Evolutionary conservation across 2,888 invertebrate genomes (phyloP), one percentile per base, ranked within the genome.

Genomic region (Synanthedon andrenaeformis): DNA sequence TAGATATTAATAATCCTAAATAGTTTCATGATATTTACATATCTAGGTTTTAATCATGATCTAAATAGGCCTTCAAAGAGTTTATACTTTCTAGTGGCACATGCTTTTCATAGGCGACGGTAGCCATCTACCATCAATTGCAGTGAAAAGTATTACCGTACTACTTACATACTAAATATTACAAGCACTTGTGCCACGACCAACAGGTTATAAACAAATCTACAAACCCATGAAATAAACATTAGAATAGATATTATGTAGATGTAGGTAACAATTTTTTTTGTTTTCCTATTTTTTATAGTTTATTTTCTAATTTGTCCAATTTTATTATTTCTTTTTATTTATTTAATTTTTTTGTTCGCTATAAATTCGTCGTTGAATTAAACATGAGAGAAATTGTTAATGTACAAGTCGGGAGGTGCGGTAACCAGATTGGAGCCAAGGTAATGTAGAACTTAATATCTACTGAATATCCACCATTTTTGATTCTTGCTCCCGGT

Each of bases 381-480:
- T 51, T 62, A 65, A 85, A 70, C 64, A 94, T 94, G 94, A 90
- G 94, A 79, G 94, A 94, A 89, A 94, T 94, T 64, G 93, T 94
- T 53, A 93, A 94, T 74, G 82, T 94, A 59, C 94, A 94, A 79
- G 93, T 82, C 41, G 86, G 86, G 5, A 71, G 81, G 57, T 85
- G 85, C 51, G 86, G 86, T 3, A 86, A 86, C 89, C 94, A 94
- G 79, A 93, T 94, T 67, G 94, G 94, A 56, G 89, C 92, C 51
- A 94, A 94, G 91, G 94, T 94, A 77, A 82, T 74, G 13, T n/a
- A n/a, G 6, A n/a, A 13, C 45, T 8, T 13, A 1, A 28, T 28
- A 8, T 28, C 1, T 28, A 28, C 1, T 1, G 28, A 28, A 28
- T 28, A 8, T 28, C 28, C 8, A 28, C 6, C 28, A 28, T 28